Conservation (phyloP, 1,140 invertebrate genomes). For the Drosophila setifemur region DNA sequence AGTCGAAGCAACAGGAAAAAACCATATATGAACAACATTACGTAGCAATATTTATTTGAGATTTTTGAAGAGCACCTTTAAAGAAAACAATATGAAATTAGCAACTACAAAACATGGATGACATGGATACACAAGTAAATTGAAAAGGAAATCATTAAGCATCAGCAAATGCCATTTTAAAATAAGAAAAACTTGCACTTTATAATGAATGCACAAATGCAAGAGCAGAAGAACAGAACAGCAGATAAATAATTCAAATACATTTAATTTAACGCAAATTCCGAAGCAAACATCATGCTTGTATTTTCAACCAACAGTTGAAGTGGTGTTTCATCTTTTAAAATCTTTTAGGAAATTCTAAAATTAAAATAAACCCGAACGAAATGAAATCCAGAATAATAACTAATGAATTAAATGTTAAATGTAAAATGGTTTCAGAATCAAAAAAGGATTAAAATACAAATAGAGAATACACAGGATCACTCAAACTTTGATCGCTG, state of each 20-base stretch:
- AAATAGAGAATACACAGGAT: slow-evolving; percentile 34
- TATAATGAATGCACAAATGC: slow-evolving; percentile 53
- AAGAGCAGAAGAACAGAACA: slow-evolving; percentile 33
- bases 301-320: slow-evolving; percentile 22
- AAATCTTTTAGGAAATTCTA: slow-evolving; percentile 29
- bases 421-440: slow-evolving; percentile 80
- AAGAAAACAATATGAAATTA: slow-evolving; percentile 74
- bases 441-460: slow-evolving; percentile 56
- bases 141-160: slow-evolving; percentile 40
- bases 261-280: slow-evolving; percentile 7
- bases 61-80: slow-evolving; percentile 74
- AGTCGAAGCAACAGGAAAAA: no score
- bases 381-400: slow-evolving; percentile 38
- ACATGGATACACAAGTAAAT: slow-evolving; percentile 30
- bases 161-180: slow-evolving; percentile 44
- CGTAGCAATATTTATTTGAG: slow-evolving; percentile 43
- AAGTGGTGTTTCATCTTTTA: slow-evolving; percentile 36
- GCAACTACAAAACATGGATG: slow-evolving; percentile 43
- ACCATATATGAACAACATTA: slow-evolving; percentile 27
- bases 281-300: slow-evolving; percentile 12
- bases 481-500: slow-evolving; percentile 11
- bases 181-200: slow-evolving; percentile 59
- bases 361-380: slow-evolving; percentile 17
- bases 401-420: slow-evolving; percentile 66
- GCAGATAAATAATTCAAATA: slow-evolving; percentile 6